A percentile compares a stretch with the other conserved stretches of the same genome.
Evolutionary conservation across 2,797 vertebrate species (phyloP).

Genomic region (Neomorphus geoffroyi): DNA sequence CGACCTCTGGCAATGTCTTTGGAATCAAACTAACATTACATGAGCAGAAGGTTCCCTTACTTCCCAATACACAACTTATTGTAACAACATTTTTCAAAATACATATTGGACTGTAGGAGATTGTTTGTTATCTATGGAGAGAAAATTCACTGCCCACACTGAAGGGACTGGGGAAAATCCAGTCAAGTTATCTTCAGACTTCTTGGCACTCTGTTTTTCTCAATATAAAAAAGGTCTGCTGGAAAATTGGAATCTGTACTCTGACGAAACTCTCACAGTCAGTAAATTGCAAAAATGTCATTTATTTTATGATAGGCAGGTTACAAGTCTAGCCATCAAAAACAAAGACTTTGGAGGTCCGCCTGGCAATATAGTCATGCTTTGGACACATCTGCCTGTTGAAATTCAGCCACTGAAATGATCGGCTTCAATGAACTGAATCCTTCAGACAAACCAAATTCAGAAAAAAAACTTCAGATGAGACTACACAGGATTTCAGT

Average conservation of each 20-base stretch:
- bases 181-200: not conserved
- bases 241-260: not conserved
- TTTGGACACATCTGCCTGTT: not conserved
- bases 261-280: not conserved
- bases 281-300: not conserved
- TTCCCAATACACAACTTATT: not conserved
- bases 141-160: not conserved
- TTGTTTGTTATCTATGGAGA: not conserved
- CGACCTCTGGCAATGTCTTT: not conserved
- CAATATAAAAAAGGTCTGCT: not conserved
- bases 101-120: not conserved
- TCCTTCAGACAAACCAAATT: not conserved
- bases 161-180: not conserved
- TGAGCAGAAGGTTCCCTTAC: not conserved
- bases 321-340: not conserved
- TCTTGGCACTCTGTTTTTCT: not conserved
- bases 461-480: not conserved
- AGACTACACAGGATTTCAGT: not conserved
- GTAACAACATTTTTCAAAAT: not conserved
- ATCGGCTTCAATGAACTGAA: not conserved
- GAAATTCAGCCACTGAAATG: not conserved
- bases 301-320: not conserved
- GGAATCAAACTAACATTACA: not conserved
- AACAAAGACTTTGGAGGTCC: not conserved
- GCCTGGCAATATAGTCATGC: not conserved